Percentiles rank a stretch among this genome's conserved stretches.
phyloP scores from a whole-genome alignment of 2,113 vertebrate genomes.

The Pipra filicauda region DNA sequence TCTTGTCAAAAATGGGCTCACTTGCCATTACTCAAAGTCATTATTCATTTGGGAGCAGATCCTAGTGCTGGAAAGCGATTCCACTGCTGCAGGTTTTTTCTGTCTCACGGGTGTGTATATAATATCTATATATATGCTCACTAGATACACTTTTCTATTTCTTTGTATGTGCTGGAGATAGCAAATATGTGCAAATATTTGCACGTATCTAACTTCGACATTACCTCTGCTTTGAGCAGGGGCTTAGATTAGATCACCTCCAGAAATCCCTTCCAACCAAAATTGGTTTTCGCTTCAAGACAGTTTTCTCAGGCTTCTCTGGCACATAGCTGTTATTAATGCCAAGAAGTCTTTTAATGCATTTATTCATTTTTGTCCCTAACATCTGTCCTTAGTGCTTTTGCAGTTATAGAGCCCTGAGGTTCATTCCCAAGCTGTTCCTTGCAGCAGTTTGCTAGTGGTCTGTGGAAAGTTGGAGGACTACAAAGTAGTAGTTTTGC shows the following conservation, averaged over 20 bases:
- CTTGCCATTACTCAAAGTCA: not conserved
- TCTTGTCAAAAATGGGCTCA: not conserved
- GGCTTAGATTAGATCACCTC: not conserved
- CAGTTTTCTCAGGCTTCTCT: not conserved
- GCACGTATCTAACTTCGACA: not conserved
- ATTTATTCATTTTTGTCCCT: not conserved
- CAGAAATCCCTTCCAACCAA: not conserved
- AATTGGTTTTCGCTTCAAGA: not conserved
- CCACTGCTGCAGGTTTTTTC: not conserved
- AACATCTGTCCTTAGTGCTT: not conserved
- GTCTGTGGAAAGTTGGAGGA: not conserved
- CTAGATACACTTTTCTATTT: not conserved
- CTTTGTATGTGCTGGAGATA: not conserved
- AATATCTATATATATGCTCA: not conserved
- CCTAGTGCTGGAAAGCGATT: not conserved
- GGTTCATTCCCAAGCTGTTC: not conserved
- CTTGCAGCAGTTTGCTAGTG: not conserved
- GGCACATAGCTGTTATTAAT: not conserved
- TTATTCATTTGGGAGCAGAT: not conserved
- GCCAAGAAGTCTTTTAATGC: not conserved
- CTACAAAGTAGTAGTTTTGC: not conserved
- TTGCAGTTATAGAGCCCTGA: not conserved
- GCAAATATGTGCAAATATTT: not conserved
- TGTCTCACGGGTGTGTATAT: rapidly evolving
- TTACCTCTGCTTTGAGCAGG: not conserved